Evolutionary conservation across 1,140 invertebrate genomes (phyloP).

Genomic region (Bombus waltoni): DNA sequence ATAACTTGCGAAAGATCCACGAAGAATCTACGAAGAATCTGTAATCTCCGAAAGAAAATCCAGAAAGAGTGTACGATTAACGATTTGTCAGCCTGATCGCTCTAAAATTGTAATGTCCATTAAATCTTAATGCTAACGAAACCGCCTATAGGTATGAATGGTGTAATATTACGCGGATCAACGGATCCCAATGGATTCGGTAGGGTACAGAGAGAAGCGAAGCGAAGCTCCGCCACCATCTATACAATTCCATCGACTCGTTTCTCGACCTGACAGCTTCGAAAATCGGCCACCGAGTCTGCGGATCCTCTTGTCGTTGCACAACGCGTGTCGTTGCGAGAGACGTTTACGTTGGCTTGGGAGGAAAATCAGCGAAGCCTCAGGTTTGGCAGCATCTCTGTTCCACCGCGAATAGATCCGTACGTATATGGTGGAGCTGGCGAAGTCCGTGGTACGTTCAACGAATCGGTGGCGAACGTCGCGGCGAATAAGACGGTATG

Average conservation of each 20-base stretch:
- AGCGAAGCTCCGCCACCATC: not conserved
- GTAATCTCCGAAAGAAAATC: too few species aligned
- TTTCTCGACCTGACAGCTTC: not conserved
- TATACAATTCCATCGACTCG: not conserved
- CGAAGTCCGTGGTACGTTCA: not conserved
- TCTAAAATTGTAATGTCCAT: too few species aligned
- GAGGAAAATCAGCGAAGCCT: not conserved
- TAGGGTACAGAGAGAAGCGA: not conserved
- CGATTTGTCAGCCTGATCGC: too few species aligned
- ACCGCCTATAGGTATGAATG: too few species aligned
- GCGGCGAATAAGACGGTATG: conserved; percentile 19
- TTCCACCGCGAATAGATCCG: conserved; percentile 46
- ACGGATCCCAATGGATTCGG: too few species aligned
- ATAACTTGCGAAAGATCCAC: too few species aligned
- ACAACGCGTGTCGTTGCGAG: conserved; percentile 7
- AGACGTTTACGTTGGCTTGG: too few species aligned
- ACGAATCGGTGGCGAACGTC: conserved; percentile 14
- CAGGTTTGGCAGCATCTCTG: conserved; percentile 26
- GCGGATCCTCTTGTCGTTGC: not conserved
- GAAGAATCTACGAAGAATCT: too few species aligned
- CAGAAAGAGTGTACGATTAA: too few species aligned
- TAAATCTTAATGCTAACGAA: too few species aligned
- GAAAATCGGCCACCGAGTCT: not conserved
- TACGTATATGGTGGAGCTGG: too few species aligned
- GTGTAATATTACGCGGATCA: too few species aligned